Evolutionary conservation across 2,888 invertebrate species (phyloP), one percentile per base, ranked within the genome.

Genomic region (Ametastegia equiseti): DNA sequence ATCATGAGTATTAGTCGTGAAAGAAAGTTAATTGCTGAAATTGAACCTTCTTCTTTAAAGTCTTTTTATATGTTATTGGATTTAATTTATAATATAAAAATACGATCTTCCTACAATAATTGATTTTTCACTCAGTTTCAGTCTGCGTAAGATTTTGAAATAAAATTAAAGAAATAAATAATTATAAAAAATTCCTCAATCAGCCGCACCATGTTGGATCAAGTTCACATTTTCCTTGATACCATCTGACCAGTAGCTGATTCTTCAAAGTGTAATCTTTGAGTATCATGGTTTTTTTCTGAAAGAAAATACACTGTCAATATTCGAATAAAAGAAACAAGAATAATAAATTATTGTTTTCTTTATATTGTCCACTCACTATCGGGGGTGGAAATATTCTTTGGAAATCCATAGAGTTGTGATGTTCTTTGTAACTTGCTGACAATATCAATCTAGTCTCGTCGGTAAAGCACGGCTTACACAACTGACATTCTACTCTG

Each of bases 221-320:
- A 82, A 94, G 92, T 84, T 95, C 93, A 90, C 98, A 99, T 93
- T 98, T 98, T 73, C 96, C 97, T 91, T 96, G 94, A 91, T 96
- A 98, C 98, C 98, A 99, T 82, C 95, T 92, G 75, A 95, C 93
- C 90, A 97, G 95, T 83, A 97, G 92, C 89, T 95, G 94, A 92
- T 98, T 98, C 84, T 93, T 94, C 63, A 93, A 90, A 5, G 95
- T 94, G 82, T 96, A 93, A 39, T 93, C 92, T 80, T 93, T 93
- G 19, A 94, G 87, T 84, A 93, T 88, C 84, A 92, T 90, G 23
- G 89, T 86, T 73, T 92, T 88, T 30, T 92, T 92, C 89, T 90
- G 83, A 33, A 63, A 77, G 82, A 39, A 63, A 71, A 83, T 81
- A 80, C 78, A 82, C 23, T 60, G 60, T 60, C 27, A 60, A 50